Base-by-base conservation (phyloP, 2,797 vertebrate genomes). In the Argya squamiceps region DNA sequence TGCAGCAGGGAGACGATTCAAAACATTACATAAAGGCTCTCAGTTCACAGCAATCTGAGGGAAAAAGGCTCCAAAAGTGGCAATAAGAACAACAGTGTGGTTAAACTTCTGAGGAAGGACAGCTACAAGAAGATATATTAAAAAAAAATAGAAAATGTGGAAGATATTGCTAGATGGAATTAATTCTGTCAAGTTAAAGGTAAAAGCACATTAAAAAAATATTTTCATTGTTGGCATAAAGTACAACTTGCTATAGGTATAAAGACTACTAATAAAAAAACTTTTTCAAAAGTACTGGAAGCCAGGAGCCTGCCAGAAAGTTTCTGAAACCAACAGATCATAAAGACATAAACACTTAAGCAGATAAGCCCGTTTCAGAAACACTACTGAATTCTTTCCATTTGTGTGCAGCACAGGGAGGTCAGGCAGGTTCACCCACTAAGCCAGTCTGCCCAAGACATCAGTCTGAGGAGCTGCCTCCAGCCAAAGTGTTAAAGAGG, bases 351-450 rank as follows among this genome's bases (percentile, higher is more conserved):
- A 93, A 88, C 73, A 79, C n/a, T 73, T 17, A 5, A 81, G 69
- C 69, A 92, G 90, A 92, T 95, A 95, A 94, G 55, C 29, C 55
- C 3, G 0, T 76, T 93, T 93, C 93, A 95, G 83, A 90, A 86
- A 58, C 84, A 39, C 77, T 20, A 20, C 41, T 1, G 3, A 95
- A 93, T 96, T 93, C 90, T 96, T 97, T 94, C 95, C 92, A 44
- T 92, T 43, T 55, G 85, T 81, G 77, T 39, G 64, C 65, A 77
- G 73, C 26, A 23, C 23, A 12, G 65, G 36, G 41, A 56, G 79
- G 83, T 90, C 94, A 92, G 70, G 77, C 80, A 86, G 94, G 90
- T 92, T 92, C 69, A 78, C 46, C 3, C 24, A 3, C 44, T n/a
- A 3, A 84, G 53, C 46, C 76, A 55, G 37, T 2, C 76, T 92